Evolutionary conservation across 2,797 vertebrate genomes (phyloP).

Genomic region (Sternarchorhynchus goeldii): DNA sequence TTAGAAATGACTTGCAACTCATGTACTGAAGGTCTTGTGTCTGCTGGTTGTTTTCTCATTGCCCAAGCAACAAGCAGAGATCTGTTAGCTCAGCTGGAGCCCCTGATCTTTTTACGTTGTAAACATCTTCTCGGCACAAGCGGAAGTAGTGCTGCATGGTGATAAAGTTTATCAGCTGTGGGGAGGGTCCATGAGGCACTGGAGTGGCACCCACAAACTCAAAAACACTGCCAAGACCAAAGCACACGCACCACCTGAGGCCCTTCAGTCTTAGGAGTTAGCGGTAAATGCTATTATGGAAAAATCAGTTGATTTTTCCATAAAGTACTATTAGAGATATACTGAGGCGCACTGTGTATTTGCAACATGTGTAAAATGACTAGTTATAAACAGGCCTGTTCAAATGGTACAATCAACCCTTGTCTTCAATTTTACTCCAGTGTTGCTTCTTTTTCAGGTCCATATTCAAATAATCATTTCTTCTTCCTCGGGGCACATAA

Average conservation of each 20-base stretch:
- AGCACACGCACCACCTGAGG: not conserved
- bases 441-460: not conserved
- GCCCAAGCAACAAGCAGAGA: not conserved
- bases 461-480: constrained; percentile 20
- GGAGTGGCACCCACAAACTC: constrained; percentile 64
- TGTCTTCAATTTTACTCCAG: not conserved
- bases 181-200: constrained; percentile 64
- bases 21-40: not conserved
- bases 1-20: not conserved
- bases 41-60: no score
- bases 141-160: constrained; percentile 68
- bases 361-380: not conserved
- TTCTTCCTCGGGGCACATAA: constrained; percentile 5
- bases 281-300: not conserved
- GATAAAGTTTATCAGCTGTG: constrained; percentile 81
- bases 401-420: not conserved
- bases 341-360: not conserved
- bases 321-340: not conserved
- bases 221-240: constrained; percentile 42
- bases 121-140: constrained; percentile 66
- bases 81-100: not conserved
- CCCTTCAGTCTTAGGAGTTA: not conserved
- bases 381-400: not conserved
- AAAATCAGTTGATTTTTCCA: constrained; percentile 12
- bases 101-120: constrained; percentile 53